Conservation (phyloP, 1,140 invertebrate species). For the Carposina sasakii region DNA sequence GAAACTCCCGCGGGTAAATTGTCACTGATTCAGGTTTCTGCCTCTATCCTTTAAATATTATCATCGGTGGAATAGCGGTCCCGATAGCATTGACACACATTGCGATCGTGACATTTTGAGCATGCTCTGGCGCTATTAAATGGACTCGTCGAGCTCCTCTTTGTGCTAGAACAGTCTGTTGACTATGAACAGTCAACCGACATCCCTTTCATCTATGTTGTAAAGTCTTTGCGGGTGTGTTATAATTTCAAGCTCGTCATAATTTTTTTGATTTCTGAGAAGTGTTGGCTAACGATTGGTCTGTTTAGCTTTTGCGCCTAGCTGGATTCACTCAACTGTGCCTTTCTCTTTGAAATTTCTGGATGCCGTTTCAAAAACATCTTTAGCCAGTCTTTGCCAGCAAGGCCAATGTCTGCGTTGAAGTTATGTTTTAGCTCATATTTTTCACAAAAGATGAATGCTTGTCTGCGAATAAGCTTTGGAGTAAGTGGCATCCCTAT, state of each 20-base stretch:
- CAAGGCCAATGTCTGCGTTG: neutral
- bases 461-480: constrained; percentile 16
- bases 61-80: constrained; percentile 36
- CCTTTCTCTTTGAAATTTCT: constrained; percentile 24
- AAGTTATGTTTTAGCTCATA: neutral
- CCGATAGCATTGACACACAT: constrained; percentile 42
- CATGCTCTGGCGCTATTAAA: constrained; percentile 39
- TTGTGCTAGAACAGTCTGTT: too few relatives aligned
- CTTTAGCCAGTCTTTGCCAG: constrained; percentile 9
- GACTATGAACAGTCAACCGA: too few relatives aligned
- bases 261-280: constrained; percentile 35
- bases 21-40: constrained; percentile 19
- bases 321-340: constrained; percentile 41
- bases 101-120: constrained; percentile 43
- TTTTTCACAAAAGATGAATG: constrained; percentile 17
- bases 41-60: constrained; percentile 34
- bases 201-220: too few relatives aligned
- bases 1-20: constrained; percentile 16
- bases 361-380: constrained; percentile 29
- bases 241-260: too few relatives aligned
- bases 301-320: constrained; percentile 44
- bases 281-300: constrained; percentile 40
- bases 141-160: too few relatives aligned
- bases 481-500: constrained; percentile 32
- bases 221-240: too few relatives aligned